phyloP scores from a whole-genome alignment of 2,888 invertebrate species.

The Pheosia tremula region DNA sequence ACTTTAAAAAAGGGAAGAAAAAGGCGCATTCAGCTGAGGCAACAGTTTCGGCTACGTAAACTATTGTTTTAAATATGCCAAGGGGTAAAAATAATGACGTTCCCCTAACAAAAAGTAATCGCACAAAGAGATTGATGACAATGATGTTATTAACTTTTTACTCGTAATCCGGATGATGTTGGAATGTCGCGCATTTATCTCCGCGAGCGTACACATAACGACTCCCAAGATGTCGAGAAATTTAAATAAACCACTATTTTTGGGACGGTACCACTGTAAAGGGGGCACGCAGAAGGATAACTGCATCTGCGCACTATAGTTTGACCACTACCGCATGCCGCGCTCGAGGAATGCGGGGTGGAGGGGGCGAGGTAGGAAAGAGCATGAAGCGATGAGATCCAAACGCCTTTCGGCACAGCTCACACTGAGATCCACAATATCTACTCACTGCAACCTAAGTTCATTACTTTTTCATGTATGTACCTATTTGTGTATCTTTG shows the following conservation, averaged over 20 bases:
- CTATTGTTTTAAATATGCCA: background rate
- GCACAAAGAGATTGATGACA: slow-evolving; percentile 1
- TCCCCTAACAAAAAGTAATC: background rate
- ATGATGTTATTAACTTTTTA: slow-evolving; percentile 15
- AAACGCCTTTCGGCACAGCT: too few species aligned
- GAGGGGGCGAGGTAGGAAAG: too few species aligned
- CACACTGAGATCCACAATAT: too few species aligned
- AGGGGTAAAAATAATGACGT: slow-evolving; percentile 4
- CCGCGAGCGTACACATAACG: slow-evolving; percentile 29
- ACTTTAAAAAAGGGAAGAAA: too few species aligned
- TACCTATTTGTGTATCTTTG: too few species aligned
- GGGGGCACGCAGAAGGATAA: slow-evolving; percentile 7
- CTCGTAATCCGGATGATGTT: slow-evolving; percentile 23
- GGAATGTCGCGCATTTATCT: slow-evolving; percentile 31
- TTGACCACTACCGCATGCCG: too few species aligned
- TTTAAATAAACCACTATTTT: slow-evolving; percentile 42
- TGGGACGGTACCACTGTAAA: slow-evolving; percentile 10
- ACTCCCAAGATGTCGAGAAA: slow-evolving; percentile 29
- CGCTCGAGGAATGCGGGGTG: too few species aligned
- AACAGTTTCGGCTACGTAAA: too few species aligned
- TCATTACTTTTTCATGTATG: too few species aligned
- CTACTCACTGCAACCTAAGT: too few species aligned
- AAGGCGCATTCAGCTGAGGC: too few species aligned
- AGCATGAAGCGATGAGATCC: too few species aligned
- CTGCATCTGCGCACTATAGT: background rate